Evolutionary conservation across 2,888 invertebrate species (phyloP), one percentile per base, ranked within the genome.

Genomic region (Hyppa rectilinea): DNA sequence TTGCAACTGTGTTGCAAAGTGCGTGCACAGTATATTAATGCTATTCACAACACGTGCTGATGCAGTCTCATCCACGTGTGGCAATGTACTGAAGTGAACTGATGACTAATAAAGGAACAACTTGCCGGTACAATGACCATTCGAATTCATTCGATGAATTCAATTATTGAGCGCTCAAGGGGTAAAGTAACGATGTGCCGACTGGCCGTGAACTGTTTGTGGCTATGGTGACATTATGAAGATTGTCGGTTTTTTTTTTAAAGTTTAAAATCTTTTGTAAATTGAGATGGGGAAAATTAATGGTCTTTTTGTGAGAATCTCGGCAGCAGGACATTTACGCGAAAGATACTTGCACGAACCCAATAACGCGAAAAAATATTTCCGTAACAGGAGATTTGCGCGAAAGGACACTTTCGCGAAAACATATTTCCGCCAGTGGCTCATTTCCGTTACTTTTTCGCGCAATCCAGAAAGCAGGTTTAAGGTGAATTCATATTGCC

Each of bases 41-140:
- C 66, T 63, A 81, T 81, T 81, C 71, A 53, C 49, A 50, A 81
- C 78, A 79, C 78, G 78, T 79, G 78, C 77, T 29, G 23, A 2
- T 49, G 20, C 56, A 29, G 53, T 59, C 10, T 38, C 45, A n/a
- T 64, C 64, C 82, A 78, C 78, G 78, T 79, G 78, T 82, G 65
- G 36, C 60, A 17, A 69, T 71, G 65, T 53, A 81, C 62, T 65
- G 59, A 50, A 29, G 26, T 72, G 79, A 64, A 81, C 78, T 49
- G 59, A 49, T 82, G 78, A 71, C n/a, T 78, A 78, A 78, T 62
- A 34, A 61, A 43, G 31, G 40, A 49, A 36, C n/a, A 10, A 49
- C 26, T 52, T 34, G 23, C 38, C 47, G 31, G 38, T 64, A 81
- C 59, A 63, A 60, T 67, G 63, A 55, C 31, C 78, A 78, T 81